Percentiles rank a stretch among this genome's conserved stretches.
Conservation (phyloP, 2,888 invertebrate species). For the Agrotis clavis region DNA sequence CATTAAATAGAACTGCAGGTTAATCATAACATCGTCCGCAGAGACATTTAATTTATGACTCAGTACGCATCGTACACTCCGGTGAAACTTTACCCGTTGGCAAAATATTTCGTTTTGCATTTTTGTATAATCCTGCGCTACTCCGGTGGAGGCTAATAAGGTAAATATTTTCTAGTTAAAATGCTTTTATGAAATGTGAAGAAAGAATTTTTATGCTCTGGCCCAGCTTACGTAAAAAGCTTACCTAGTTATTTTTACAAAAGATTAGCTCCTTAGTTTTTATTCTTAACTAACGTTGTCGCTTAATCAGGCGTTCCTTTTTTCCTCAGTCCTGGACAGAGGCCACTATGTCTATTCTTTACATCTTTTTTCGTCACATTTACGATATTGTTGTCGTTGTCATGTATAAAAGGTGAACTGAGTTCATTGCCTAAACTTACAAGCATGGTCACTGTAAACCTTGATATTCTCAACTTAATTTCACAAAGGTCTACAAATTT, state of each 20-base stretch:
- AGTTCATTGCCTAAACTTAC: neutral
- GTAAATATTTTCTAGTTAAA: conserved; percentile 32
- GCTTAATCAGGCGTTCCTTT: too few relatives aligned
- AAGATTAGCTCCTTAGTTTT: too few relatives aligned
- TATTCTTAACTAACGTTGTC: too few relatives aligned
- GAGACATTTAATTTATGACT: conserved; percentile 15
- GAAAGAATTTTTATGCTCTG: neutral
- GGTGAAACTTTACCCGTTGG: conserved; percentile 7
- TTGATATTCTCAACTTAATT: conserved; percentile 20
- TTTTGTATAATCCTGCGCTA: conserved; percentile 10
- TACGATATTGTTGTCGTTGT: neutral
- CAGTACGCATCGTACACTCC: conserved; percentile 28
- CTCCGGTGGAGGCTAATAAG: conserved; percentile 2
- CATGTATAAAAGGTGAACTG: neutral
- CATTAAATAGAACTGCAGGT: conserved; percentile 44
- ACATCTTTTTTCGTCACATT: neutral
- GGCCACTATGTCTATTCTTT: too few relatives aligned
- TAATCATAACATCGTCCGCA: conserved; percentile 39
- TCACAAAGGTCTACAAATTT: conserved; percentile 40
- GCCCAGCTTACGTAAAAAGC: neutral
- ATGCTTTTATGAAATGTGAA: conserved; percentile 19
- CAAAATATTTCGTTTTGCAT: conserved; percentile 22
- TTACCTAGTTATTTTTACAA: too few relatives aligned
- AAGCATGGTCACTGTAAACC: neutral
- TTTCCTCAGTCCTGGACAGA: too few relatives aligned